Evolutionary conservation across 2,113 vertebrate genomes (phyloP).

Genomic region (Carollia perspicillata): DNA sequence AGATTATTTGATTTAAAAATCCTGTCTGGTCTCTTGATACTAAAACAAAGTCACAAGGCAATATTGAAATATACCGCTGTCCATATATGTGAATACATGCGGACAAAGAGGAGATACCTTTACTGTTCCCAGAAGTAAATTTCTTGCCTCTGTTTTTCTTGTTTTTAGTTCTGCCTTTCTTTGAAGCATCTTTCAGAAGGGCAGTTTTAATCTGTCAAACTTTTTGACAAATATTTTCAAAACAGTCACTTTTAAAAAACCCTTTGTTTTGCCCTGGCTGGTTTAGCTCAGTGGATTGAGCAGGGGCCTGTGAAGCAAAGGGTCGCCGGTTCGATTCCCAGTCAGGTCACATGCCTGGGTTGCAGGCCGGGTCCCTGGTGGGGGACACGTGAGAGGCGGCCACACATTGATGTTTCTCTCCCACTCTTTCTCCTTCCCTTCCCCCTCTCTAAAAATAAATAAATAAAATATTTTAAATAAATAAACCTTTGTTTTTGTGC

Average conservation of each 20-base stretch:
- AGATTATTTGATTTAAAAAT: not conserved
- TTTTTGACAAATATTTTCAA: not conserved
- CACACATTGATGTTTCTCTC: no score
- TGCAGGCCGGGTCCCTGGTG: no score
- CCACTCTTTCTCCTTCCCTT: no score
- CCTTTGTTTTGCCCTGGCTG: no score
- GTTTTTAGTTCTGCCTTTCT: not conserved
- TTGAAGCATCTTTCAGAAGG: not conserved
- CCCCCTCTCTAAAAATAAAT: no score
- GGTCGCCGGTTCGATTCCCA: no score
- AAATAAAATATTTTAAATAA: no score
- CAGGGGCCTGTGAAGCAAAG: no score
- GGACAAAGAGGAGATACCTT: not conserved
- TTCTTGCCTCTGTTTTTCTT: not conserved
- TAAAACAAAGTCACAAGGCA: not conserved
- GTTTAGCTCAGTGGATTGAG: no score
- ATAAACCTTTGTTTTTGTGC: conserved; percentile 5
- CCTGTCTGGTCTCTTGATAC: not conserved
- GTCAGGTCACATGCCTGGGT: no score
- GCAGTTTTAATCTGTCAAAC: not conserved
- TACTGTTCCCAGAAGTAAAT: not conserved
- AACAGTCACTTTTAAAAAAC: not conserved
- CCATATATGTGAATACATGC: not conserved
- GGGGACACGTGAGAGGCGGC: no score
- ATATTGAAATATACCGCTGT: not conserved